A percentile compares a stretch with the other conserved stretches of the same genome.
phyloP scores from a whole-genome alignment of 2,113 vertebrate genomes.

The Seriola dumerili region DNA sequence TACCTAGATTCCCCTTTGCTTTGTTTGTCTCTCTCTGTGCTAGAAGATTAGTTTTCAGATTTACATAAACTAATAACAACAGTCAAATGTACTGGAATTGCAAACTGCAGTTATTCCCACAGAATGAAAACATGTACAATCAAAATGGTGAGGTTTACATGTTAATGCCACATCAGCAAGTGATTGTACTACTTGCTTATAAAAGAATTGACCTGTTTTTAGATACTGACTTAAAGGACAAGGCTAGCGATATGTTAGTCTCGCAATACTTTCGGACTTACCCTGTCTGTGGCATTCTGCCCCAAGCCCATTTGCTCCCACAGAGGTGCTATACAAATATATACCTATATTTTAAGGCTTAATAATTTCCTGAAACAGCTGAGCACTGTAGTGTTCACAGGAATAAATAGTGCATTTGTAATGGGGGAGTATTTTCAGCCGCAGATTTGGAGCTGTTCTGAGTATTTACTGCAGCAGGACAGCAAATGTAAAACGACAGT shows the following conservation, averaged over 20 bases:
- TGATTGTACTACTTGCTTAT: background rate
- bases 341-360: too few species aligned
- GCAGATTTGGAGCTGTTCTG: background rate
- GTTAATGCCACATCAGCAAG: background rate
- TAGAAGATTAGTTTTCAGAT: background rate
- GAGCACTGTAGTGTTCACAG: too few species aligned
- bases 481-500: background rate
- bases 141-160: background rate
- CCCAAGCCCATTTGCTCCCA: too few species aligned
- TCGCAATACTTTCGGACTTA: too few species aligned
- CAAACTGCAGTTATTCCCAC: background rate
- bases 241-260: too few species aligned
- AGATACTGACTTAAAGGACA: background rate
- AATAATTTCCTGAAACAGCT: too few species aligned
- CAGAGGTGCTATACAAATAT: too few species aligned
- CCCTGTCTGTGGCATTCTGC: too few species aligned
- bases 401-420: too few species aligned
- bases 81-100: too few species aligned
- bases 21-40: too few species aligned
- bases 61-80: background rate
- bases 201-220: background rate
- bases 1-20: too few species aligned
- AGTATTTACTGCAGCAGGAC: background rate
- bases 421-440: background rate
- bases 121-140: background rate